Conservation (phyloP, 1,140 invertebrate genomes). For the Coelopa frigida region DNA sequence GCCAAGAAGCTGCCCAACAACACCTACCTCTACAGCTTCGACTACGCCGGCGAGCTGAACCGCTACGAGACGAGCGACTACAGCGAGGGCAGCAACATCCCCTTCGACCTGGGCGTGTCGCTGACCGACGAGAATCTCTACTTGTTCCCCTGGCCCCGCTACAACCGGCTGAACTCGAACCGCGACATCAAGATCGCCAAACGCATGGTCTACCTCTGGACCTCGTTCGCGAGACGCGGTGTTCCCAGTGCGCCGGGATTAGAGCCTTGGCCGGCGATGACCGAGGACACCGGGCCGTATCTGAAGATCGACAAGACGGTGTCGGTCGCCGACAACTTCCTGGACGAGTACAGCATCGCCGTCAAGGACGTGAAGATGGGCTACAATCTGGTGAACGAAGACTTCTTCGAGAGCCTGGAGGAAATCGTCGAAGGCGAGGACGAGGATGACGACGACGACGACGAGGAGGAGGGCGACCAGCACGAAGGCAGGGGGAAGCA, state of each 20-base stretch:
- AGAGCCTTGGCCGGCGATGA: constrained; percentile 33
- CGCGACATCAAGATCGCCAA: constrained; percentile 35
- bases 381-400: constrained; percentile 34
- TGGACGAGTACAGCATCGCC: constrained; percentile 34
- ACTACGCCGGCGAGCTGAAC: constrained; percentile 38
- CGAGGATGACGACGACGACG: constrained; percentile 9
- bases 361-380: constrained; percentile 27
- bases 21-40: constrained; percentile 37
- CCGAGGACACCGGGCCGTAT: constrained; percentile 35
- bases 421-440: constrained; percentile 12
- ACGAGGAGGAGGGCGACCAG: constrained; percentile 14
- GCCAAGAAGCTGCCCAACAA: constrained; percentile 36
- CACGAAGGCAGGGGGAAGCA: no score
- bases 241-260: constrained; percentile 23
- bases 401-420: constrained; percentile 31
- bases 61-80: constrained; percentile 24
- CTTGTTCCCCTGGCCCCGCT: constrained; percentile 41
- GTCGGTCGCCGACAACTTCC: constrained; percentile 30
- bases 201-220: constrained; percentile 37
- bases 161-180: constrained; percentile 24
- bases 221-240: constrained; percentile 33
- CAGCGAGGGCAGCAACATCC: constrained; percentile 22
- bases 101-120: constrained; percentile 39
- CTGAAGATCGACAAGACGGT: constrained; percentile 31
- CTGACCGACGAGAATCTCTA: constrained; percentile 43